Evolutionary conservation across 2,113 vertebrate genomes (phyloP).

Genomic region (Ptychochromis oligacanthus): DNA sequence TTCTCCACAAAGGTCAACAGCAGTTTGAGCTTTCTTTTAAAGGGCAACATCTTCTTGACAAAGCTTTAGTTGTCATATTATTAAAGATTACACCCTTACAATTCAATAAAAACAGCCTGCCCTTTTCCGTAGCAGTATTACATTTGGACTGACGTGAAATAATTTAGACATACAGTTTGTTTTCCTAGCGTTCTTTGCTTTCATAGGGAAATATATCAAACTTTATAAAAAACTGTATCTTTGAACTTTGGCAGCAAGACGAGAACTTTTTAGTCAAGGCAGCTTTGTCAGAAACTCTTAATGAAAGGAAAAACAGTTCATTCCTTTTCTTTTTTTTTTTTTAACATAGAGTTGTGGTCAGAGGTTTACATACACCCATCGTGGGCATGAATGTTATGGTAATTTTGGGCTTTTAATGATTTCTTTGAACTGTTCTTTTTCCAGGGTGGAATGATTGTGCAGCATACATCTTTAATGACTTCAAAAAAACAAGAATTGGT

Average conservation of each 20-base stretch:
- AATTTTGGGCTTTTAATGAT: no score
- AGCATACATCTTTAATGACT: no score
- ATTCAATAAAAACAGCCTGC: neutral
- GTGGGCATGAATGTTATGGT: no score
- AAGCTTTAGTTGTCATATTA: neutral
- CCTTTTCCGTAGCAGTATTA: neutral
- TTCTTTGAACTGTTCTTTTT: no score
- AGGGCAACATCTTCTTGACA: conserved; percentile 13
- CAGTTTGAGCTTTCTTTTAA: conserved; percentile 5
- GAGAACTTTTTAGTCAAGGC: neutral
- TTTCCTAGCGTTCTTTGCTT: neutral
- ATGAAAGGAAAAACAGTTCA: neutral
- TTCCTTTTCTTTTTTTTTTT: neutral
- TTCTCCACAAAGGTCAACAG: conserved; percentile 1
- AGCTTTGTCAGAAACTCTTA: neutral
- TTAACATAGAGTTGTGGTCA: no score
- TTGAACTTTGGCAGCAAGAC: neutral
- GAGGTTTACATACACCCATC: no score
- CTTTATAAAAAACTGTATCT: neutral
- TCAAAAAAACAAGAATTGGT: no score
- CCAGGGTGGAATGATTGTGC: no score
- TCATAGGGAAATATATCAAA: neutral
- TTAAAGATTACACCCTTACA: neutral
- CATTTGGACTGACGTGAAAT: neutral
- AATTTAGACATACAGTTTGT: neutral